Evolutionary conservation across 2,797 vertebrate species (phyloP), one percentile per base, ranked within the genome.

Genomic region (Loris lydekkerianus): DNA sequence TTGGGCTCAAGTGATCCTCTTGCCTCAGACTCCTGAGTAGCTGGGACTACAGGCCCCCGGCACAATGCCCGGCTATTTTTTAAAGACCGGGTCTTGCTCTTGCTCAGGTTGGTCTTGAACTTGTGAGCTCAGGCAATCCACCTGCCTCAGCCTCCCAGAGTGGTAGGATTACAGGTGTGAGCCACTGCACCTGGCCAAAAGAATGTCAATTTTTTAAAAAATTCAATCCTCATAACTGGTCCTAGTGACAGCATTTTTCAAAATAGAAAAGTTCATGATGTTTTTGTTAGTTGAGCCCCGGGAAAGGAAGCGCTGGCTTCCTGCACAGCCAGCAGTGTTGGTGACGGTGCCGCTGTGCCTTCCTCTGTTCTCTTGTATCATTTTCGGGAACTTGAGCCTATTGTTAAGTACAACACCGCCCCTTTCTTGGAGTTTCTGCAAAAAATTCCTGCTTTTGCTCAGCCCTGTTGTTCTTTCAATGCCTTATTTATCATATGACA

Each of bases 181-280:
- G 14, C 49, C 49, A 53, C 49, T 53, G 49, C 49, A 53, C 49
- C 49, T 14, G 13, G 49, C 14, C 49, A 53, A 27, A 34, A 87
- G 82, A 94, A 75, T 78, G 93, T 88, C 37, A 70, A 46, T 78
- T 78, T 21, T 15, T 11, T 5, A 43, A 93, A 91, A 87, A 43
- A 69, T 56, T 37, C 7, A 31, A 90, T 88, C 37, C 37, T 93
- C 20, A 58, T 72, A 14, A 43, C 18, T 89, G 31, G 9, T 75
- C 72, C 43, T 82, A 84, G 49, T 23, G 37, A 81, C 63, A 85
- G 10, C 58, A 72, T 56, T 73, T 93, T 91, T 88, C 75, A 84
- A 92, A 89, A 81, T 7, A 88, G 80, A 86, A 76, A 86, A 76
- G 82, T 80, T 53, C 29, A 18, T 90, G 61, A 75, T 58, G 11